These are phyloP conservation scores for Phenacoccus solenopsis DNA, from an alignment of 1,140 invertebrate genomes.

Conservation along the genomic window DNA sequence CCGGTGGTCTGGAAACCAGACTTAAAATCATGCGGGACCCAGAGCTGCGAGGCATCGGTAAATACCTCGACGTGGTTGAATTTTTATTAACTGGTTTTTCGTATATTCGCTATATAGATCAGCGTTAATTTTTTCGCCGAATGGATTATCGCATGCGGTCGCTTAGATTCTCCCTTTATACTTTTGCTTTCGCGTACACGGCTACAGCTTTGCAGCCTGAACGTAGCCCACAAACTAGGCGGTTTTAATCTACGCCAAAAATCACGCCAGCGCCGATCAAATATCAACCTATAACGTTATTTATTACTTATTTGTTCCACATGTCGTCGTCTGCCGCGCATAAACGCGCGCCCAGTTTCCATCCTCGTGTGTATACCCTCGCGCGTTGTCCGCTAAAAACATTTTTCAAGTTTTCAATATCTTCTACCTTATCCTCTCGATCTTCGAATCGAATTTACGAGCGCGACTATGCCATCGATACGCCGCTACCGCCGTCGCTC, in stretches of 20 bases:
- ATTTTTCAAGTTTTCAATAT: slow-evolving; percentile 13
- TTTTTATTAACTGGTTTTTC: slow-evolving; percentile 3
- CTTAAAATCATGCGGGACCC: slow-evolving; percentile 8
- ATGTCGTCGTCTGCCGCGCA: neutral
- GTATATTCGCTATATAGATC: too few relatives aligned
- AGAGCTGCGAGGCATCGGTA: neutral
- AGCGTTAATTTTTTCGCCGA: too few relatives aligned
- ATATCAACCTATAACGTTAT: too few relatives aligned
- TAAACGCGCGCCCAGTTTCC: neutral
- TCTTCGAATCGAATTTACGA: slow-evolving; percentile 7
- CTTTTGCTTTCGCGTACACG: too few relatives aligned
- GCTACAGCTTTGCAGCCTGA: too few relatives aligned
- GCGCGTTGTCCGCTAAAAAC: slow-evolving; percentile 1
- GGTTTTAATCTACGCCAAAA: too few relatives aligned
- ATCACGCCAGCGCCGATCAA: too few relatives aligned
- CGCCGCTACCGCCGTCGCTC: too few relatives aligned
- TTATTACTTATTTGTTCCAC: neutral
- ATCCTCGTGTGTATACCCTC: neutral
- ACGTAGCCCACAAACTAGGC: too few relatives aligned
- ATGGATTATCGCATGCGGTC: too few relatives aligned
- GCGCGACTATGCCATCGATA: neutral
- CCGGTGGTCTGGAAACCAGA: neutral
- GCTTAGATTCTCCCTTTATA: too few relatives aligned
- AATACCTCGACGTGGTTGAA: neutral
- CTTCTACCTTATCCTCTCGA: neutral